Conservation (phyloP, 2,888 invertebrate genomes). For the Eupeodes latifasciatus region DNA sequence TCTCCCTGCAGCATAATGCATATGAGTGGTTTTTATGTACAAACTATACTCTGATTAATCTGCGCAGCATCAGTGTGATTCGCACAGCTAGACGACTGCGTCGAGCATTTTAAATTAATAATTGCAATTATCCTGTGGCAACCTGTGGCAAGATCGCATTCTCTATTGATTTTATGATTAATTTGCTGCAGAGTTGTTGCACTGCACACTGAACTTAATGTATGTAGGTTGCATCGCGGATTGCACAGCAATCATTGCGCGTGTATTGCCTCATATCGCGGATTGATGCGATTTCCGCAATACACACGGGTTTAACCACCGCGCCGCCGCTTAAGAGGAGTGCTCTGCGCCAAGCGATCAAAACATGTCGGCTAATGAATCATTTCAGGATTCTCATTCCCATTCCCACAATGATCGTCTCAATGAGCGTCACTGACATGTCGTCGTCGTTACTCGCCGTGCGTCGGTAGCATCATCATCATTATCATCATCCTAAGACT, state of each 20-base stretch:
- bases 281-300: conserved; percentile 55
- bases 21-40: conserved; percentile 6
- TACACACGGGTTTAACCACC: conserved; percentile 14
- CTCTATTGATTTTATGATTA: conserved; percentile 72
- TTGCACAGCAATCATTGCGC: conserved; percentile 30
- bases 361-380: conserved; percentile 73
- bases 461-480: not conserved
- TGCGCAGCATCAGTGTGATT: conserved; percentile 56
- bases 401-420: conserved; percentile 62
- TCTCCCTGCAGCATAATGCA: not conserved
- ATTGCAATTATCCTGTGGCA: conserved; percentile 75
- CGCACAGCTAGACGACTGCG: conserved; percentile 31
- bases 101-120: conserved; percentile 67
- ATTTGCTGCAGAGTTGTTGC: conserved; percentile 53
- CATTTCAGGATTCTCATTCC: conserved; percentile 49
- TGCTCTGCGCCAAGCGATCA: conserved; percentile 36
- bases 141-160: conserved; percentile 66
- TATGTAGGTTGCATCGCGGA: conserved; percentile 18
- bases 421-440: not conserved
- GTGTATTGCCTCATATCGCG: conserved; percentile 24
- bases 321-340: not conserved
- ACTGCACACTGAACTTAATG: conserved; percentile 22
- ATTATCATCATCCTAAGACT: not conserved
- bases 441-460: too few relatives aligned
- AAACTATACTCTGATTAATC: conserved; percentile 65